phyloP scores from a whole-genome alignment of 2,888 invertebrate species.

The Leptogaster cylindrica region DNA sequence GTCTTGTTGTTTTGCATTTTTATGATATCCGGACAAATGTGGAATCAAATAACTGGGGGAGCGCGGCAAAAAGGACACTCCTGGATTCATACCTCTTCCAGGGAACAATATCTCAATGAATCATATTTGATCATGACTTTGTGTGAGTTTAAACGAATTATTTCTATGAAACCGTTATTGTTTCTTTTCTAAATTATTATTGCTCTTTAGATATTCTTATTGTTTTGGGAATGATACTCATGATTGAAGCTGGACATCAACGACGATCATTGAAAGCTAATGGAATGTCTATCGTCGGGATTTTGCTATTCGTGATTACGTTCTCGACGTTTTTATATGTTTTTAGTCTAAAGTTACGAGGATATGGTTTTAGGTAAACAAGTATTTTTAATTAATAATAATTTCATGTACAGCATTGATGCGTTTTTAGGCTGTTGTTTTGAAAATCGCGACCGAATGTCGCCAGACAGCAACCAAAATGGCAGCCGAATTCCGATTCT shows the following conservation, averaged over 20 bases:
- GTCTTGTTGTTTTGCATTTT: constrained; percentile 92
- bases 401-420: no score
- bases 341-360: constrained; percentile 97
- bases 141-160: no score
- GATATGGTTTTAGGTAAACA: constrained; percentile 93
- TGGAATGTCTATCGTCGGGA: constrained; percentile 86
- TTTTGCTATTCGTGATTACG: constrained; percentile 89
- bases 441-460: no score
- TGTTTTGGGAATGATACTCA: constrained; percentile 91
- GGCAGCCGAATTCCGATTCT: no score
- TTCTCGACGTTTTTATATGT: constrained; percentile 95
- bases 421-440: no score
- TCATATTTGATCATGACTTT: constrained; percentile 95
- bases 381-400: no score
- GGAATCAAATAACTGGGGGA: constrained; percentile 99
- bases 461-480: no score
- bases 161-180: no score
- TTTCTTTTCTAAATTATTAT: no score
- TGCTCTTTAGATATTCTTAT: constrained; percentile 81
- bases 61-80: constrained; percentile 94
- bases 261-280: constrained; percentile 83
- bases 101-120: constrained; percentile 96
- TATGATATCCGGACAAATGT: constrained; percentile 99
- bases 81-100: constrained; percentile 95
- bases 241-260: constrained; percentile 85